phyloP scores from a whole-genome alignment of 2,113 vertebrate genomes.

The Melanocharis versteri region DNA sequence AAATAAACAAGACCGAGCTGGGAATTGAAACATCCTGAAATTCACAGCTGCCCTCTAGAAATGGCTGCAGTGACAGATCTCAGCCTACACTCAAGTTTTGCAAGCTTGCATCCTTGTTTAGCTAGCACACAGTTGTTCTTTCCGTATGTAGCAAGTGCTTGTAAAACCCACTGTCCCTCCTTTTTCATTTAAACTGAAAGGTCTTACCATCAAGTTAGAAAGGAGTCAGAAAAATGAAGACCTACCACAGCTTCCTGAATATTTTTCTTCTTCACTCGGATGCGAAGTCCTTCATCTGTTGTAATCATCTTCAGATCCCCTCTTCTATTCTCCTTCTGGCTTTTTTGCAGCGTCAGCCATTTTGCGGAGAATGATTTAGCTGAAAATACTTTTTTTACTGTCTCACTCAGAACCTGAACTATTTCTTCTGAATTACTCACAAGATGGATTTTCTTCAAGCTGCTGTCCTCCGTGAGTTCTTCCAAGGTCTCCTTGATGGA shows the following conservation, averaged over 20 bases:
- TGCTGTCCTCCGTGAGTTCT: background rate
- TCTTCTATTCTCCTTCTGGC: background rate
- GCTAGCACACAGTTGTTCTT: background rate
- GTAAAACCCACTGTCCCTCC: background rate
- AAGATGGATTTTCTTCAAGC: slow-evolving; percentile 78
- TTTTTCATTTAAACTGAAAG: background rate
- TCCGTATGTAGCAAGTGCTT: background rate
- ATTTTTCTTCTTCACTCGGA: slow-evolving; percentile 68
- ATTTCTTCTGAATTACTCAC: slow-evolving; percentile 66
- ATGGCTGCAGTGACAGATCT: background rate
- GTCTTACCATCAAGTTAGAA: background rate
- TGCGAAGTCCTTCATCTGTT: slow-evolving; percentile 75
- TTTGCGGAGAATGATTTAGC: accelerated
- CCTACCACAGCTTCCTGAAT: slow-evolving; percentile 77
- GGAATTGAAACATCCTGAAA: background rate
- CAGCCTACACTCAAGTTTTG: background rate
- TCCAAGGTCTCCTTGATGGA: slow-evolving; percentile 75
- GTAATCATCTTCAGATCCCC: background rate
- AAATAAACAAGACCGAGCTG: background rate
- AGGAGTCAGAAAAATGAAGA: background rate
- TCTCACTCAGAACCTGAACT: slow-evolving; percentile 54
- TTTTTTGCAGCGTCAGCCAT: accelerated
- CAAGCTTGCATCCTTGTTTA: background rate
- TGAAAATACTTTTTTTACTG: slow-evolving; percentile 62
- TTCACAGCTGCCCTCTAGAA: background rate